phyloP scores from a whole-genome alignment of 2,888 invertebrate genomes.

The Chrysodeixis includens region DNA sequence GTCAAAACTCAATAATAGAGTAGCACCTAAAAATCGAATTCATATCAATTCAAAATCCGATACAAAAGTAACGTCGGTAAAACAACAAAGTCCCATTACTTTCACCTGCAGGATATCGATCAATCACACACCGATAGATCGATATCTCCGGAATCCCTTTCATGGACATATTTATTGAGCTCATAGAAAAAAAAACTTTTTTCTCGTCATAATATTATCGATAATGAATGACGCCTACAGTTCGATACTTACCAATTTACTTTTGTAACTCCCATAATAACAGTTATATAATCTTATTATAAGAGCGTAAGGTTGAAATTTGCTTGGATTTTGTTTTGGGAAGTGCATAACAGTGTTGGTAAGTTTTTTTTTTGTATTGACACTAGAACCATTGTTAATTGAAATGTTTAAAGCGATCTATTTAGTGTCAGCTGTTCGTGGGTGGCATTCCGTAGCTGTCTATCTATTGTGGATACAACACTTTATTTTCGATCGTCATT shows the following conservation, averaged over 20 bases:
- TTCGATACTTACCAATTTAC: constrained; percentile 26
- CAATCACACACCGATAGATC: constrained; percentile 73
- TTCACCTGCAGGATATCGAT: constrained; percentile 75
- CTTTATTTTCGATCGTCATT: constrained; percentile 40
- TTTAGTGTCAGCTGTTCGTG: constrained; percentile 66
- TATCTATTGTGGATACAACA: constrained; percentile 46
- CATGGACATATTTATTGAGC: constrained; percentile 61
- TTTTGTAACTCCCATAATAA: constrained; percentile 6
- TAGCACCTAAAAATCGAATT: constrained; percentile 20
- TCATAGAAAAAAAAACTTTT: constrained; percentile 61
- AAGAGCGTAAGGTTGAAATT: constrained; percentile 32
- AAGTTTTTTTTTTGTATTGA: constrained; percentile 59
- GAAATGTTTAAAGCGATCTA: constrained; percentile 74
- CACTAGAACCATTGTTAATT: constrained; percentile 74
- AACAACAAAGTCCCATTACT: constrained; percentile 64
- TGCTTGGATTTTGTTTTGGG: constrained; percentile 11
- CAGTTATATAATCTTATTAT: constrained; percentile 15
- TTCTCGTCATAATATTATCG: constrained; percentile 58
- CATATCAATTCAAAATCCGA: constrained; percentile 32
- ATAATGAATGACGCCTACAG: constrained; percentile 64
- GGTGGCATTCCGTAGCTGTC: constrained; percentile 65
- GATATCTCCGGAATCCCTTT: constrained; percentile 66
- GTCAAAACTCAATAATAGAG: constrained; percentile 8
- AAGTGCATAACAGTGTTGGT: constrained; percentile 13
- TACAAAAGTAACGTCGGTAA: constrained; percentile 51